Evolutionary conservation across 2,888 invertebrate genomes (phyloP).

Genomic region (Dastarcus helophoroides): DNA sequence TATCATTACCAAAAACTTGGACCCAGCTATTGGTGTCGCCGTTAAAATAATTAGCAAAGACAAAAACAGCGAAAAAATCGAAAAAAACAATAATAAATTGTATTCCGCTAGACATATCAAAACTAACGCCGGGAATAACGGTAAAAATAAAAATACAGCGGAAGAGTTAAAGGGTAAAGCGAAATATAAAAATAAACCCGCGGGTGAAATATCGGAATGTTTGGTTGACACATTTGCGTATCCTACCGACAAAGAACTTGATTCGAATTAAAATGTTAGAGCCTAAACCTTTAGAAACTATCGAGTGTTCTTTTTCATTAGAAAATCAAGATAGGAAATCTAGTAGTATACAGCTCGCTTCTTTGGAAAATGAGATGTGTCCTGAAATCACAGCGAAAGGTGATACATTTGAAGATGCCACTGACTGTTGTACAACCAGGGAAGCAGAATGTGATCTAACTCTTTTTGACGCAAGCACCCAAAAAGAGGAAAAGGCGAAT

Average conservation of each 20-base stretch:
- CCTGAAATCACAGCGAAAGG: too few species aligned
- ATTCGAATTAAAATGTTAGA: too few species aligned
- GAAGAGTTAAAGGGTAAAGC: slow-evolving; percentile 1
- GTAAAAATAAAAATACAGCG: neutral
- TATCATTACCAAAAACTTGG: slow-evolving; percentile 6
- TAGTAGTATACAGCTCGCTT: slow-evolving; percentile 17
- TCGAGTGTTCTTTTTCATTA: slow-evolving; percentile 9
- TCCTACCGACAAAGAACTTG: too few species aligned
- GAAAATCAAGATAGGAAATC: slow-evolving; percentile 1
- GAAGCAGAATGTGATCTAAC: slow-evolving; percentile 9
- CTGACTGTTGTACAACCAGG: slow-evolving; percentile 17
- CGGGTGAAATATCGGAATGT: neutral
- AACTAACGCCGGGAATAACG: too few species aligned
- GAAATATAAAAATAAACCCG: neutral
- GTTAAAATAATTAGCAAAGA: slow-evolving; percentile 7
- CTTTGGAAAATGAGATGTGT: slow-evolving; percentile 15
- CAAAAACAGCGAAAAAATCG: slow-evolving; percentile 4
- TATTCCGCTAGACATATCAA: too few species aligned
- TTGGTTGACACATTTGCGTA: slow-evolving; percentile 5
- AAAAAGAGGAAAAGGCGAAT: slow-evolving; percentile 16
- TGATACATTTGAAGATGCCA: slow-evolving; percentile 24
- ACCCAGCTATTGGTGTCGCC: slow-evolving; percentile 19
- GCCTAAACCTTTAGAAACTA: slow-evolving; percentile 20
- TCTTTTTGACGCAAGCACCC: slow-evolving; percentile 5
- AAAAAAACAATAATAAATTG: too few species aligned